A percentile compares a stretch with the other conserved stretches of the same genome.
phyloP scores from a whole-genome alignment of 1,140 invertebrate species.

The Probaryconus sp. region DNA sequence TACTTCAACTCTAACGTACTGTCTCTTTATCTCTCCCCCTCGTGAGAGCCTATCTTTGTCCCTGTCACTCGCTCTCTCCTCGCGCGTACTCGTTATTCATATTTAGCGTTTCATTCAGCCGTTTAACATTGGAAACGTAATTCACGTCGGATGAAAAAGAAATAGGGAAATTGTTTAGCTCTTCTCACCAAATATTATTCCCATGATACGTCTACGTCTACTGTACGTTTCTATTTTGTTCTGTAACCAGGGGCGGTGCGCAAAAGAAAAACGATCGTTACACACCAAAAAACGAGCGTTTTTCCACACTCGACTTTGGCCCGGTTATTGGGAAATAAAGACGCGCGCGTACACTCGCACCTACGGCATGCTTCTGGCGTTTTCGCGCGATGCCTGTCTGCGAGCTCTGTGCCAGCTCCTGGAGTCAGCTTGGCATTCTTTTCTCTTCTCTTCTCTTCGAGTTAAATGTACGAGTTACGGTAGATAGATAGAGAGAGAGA shows the following conservation, averaged over 20 bases:
- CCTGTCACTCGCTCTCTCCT: constrained; percentile 45
- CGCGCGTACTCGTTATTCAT: constrained; percentile 34
- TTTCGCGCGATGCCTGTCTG: constrained; percentile 6
- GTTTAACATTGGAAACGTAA: constrained; percentile 56
- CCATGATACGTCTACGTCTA: no score
- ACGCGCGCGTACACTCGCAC: constrained; percentile 45
- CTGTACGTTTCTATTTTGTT: no score
- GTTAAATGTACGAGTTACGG: no score
- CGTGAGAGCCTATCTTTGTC: neutral
- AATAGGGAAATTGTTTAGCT: no score
- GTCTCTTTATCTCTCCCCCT: constrained; percentile 5
- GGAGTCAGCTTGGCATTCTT: constrained; percentile 23
- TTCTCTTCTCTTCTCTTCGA: no score
- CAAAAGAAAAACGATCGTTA: constrained; percentile 28
- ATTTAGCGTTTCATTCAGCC: no score
- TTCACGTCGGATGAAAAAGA: constrained; percentile 43
- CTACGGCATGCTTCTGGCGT: constrained; percentile 50
- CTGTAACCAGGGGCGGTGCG: no score
- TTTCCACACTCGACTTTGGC: constrained; percentile 27
- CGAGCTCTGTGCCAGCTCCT: no score
- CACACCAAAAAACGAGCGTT: constrained; percentile 23
- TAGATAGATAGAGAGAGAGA: constrained; percentile 18
- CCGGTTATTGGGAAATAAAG: constrained; percentile 39
- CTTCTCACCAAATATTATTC: no score
- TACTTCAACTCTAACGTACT: constrained; percentile 28